phyloP scores from a whole-genome alignment of 2,113 vertebrate species.

The Zingel zingel region DNA sequence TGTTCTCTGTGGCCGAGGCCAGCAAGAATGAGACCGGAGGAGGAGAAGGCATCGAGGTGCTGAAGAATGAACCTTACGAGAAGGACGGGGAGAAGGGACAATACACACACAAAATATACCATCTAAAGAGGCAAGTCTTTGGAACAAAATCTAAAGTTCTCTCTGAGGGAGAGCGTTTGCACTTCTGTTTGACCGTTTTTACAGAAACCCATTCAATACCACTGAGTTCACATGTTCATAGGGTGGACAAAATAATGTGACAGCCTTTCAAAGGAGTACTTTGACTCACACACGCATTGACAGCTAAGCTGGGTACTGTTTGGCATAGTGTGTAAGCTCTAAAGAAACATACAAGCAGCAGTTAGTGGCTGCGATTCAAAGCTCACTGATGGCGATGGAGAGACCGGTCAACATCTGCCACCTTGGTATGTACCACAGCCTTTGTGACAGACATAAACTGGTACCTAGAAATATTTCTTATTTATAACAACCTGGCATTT shows the following conservation, averaged over 20 bases:
- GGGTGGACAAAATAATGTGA: not conserved
- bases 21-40: conserved; percentile 99
- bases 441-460: not conserved
- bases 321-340: not conserved
- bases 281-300: no score
- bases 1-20: conserved; percentile 97
- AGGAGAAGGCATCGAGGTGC: conserved; percentile 96
- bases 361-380: not conserved
- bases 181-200: not conserved
- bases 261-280: not conserved
- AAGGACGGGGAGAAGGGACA: conserved; percentile 96
- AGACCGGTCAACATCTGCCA: not conserved
- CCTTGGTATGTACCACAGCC: not conserved
- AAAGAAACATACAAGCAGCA: not conserved
- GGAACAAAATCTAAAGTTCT: not conserved
- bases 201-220: not conserved
- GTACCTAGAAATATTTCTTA: not conserved
- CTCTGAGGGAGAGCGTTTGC: not conserved
- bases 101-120: conserved; percentile 97
- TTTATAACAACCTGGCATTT: not conserved
- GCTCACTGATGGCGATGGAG: not conserved
- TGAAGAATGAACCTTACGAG: conserved; percentile 96
- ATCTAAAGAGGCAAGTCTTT: conserved; percentile 88
- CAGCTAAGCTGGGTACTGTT: not conserved
- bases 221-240: not conserved